Percentiles rank a stretch among this genome's conserved stretches.
Evolutionary conservation across 2,797 vertebrate genomes (phyloP).

Genomic region (Myiotriccus ornatus): DNA sequence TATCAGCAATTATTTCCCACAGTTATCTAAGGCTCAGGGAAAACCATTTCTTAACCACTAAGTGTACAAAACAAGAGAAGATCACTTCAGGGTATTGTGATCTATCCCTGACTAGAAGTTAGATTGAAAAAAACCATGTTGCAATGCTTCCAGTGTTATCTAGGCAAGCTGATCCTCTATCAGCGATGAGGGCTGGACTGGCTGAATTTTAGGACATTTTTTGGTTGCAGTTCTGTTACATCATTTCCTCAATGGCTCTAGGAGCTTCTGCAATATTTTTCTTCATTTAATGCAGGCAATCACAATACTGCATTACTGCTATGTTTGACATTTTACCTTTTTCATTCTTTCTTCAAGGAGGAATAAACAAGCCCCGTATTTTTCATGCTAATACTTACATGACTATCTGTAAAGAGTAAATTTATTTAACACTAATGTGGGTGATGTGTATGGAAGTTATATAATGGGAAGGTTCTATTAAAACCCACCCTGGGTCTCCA

Average conservation of each 20-base stretch:
- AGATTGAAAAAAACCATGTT: not conserved
- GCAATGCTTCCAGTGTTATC: not conserved
- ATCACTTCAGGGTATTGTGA: not conserved
- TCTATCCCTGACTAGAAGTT: not conserved
- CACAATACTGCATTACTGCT: not conserved
- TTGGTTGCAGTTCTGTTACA: not conserved
- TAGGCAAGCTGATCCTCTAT: not conserved
- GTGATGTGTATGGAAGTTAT: not conserved
- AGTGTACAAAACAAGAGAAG: not conserved
- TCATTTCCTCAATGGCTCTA: not conserved
- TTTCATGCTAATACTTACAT: not conserved
- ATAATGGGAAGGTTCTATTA: not conserved
- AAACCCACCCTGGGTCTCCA: not conserved
- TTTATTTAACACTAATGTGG: not conserved
- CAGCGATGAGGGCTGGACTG: not conserved
- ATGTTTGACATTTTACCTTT: not conserved
- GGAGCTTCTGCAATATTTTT: not conserved
- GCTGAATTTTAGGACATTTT: not conserved
- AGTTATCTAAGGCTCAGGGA: not conserved
- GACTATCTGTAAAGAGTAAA: not conserved
- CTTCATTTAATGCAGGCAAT: not conserved
- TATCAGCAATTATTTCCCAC: not conserved
- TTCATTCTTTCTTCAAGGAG: not conserved
- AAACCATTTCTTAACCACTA: not conserved
- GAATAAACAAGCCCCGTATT: not conserved